phyloP scores from a whole-genome alignment of 2,113 vertebrate genomes.

The Xiphorhynchus elegans region DNA sequence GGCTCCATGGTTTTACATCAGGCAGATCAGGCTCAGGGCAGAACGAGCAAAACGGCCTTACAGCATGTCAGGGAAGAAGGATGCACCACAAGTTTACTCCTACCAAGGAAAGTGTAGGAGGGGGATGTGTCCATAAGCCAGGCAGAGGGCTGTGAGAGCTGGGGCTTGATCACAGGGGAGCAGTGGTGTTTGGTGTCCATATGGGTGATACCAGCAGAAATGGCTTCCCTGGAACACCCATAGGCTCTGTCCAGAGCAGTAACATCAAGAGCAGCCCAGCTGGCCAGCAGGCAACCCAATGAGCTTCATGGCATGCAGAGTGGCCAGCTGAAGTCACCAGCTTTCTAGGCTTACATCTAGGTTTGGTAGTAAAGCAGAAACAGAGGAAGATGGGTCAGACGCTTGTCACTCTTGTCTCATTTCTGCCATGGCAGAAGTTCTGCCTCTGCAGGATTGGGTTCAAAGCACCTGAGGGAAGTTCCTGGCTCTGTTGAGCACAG shows the following conservation, averaged over 20 bases:
- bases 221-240: background rate
- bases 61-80: background rate
- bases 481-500: background rate
- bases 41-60: background rate
- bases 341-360: background rate
- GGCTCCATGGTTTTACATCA: background rate
- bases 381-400: background rate
- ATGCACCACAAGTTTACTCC: background rate
- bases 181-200: accelerated
- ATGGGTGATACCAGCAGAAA: background rate
- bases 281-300: background rate
- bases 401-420: background rate
- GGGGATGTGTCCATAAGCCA: background rate
- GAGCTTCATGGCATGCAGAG: background rate
- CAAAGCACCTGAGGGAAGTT: background rate
- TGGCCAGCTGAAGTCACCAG: background rate
- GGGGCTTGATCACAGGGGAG: accelerated
- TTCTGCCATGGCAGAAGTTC: background rate
- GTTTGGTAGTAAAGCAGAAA: background rate
- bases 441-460: background rate
- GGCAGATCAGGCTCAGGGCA: background rate
- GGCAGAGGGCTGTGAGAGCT: background rate
- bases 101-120: background rate
- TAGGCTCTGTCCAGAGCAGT: background rate
- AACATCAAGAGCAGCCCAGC: background rate